A percentile compares a stretch with the other conserved stretches of the same genome.
phyloP scores from a whole-genome alignment of 2,797 vertebrate genomes.

The Phoebastria nigripes region DNA sequence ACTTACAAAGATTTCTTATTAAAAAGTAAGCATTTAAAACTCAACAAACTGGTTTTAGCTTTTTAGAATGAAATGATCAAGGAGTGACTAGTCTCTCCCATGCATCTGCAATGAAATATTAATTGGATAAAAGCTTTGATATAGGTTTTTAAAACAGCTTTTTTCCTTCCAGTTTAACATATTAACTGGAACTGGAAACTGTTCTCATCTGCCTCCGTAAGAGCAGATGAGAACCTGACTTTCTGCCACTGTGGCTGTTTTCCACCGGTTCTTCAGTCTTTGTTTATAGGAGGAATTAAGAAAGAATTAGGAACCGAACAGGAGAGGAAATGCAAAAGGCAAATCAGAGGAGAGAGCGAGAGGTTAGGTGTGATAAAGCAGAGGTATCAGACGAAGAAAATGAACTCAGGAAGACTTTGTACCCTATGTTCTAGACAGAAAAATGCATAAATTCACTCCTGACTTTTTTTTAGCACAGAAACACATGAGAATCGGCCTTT shows the following conservation, averaged over 20 bases:
- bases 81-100: not conserved
- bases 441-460: not conserved
- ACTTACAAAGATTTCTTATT: not conserved
- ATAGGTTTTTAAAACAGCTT: constrained; percentile 8
- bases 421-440: not conserved
- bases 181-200: not conserved
- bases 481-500: fast-evolving
- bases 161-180: not conserved
- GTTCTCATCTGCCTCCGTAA: not conserved
- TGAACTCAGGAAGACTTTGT: not conserved
- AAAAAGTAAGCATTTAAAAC: not conserved
- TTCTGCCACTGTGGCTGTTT: not conserved
- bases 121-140: constrained; percentile 56
- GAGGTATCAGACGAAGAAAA: not conserved
- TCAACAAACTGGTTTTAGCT: not conserved
- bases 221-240: not conserved
- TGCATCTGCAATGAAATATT: constrained; percentile 38
- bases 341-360: not conserved
- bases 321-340: not conserved
- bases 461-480: not conserved
- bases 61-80: not conserved
- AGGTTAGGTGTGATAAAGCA: not conserved
- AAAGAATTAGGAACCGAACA: not conserved
- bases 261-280: not conserved
- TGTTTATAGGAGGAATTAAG: not conserved